Conservation (phyloP, 2,113 vertebrate species). For the Dipodomys spectabilis region DNA sequence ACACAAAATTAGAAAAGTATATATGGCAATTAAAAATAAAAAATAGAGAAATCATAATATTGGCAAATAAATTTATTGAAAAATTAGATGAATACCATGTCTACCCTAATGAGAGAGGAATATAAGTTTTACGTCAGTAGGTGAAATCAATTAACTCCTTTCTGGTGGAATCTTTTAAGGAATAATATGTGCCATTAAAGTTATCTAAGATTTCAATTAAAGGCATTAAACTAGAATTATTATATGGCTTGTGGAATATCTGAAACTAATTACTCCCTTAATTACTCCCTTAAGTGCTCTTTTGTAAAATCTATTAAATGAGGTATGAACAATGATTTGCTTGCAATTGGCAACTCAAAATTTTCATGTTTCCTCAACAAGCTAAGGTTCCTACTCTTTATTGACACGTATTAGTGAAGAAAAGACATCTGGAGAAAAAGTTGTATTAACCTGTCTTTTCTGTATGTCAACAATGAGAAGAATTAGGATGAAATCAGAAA, state of each 20-base stretch:
- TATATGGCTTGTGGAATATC: not conserved
- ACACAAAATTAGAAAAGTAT: slow-evolving; percentile 29
- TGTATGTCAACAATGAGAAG: too few species aligned
- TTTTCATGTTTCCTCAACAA: not conserved
- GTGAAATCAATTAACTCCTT: slow-evolving; percentile 11
- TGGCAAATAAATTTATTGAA: slow-evolving; percentile 23
- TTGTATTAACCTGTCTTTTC: too few species aligned
- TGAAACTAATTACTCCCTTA: not conserved
- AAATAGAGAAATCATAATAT: not conserved
- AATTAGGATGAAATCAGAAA: too few species aligned
- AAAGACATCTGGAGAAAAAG: not conserved
- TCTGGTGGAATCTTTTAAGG: not conserved
- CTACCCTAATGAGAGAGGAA: not conserved
- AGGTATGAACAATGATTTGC: not conserved
- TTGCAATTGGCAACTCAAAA: not conserved
- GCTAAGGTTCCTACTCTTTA: not conserved
- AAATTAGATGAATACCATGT: slow-evolving; percentile 35
- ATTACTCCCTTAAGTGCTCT: not conserved
- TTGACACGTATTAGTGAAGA: not conserved
- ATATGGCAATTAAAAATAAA: not conserved
- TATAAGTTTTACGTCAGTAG: slow-evolving; percentile 14
- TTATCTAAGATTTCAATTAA: not conserved
- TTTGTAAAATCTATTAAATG: not conserved
- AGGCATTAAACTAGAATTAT: not conserved
- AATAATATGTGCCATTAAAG: not conserved